These are phyloP conservation scores for Columba guinea DNA, from an alignment of 2,797 vertebrate genomes.

Conservation along the genomic window DNA sequence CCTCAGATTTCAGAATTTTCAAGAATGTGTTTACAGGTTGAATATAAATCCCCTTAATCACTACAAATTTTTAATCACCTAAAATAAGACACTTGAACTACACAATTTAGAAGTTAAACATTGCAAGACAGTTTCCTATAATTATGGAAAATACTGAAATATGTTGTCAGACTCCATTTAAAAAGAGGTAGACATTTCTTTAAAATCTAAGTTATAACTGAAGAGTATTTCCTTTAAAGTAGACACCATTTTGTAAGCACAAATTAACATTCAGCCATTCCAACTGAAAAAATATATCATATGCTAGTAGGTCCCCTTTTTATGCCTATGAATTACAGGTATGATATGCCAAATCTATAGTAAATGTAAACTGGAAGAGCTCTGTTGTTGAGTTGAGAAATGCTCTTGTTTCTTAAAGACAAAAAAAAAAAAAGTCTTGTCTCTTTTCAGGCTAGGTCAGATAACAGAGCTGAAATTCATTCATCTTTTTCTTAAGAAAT, in stretches of 20 bases:
- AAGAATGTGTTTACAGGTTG: not conserved
- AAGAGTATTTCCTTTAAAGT: not conserved
- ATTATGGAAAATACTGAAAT: not conserved
- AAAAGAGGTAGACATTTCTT: not conserved
- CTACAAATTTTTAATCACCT: not conserved
- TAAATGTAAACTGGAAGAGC: not conserved
- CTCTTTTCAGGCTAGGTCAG: not conserved
- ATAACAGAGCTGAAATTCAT: not conserved
- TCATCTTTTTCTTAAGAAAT: not conserved
- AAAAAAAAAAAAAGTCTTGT: not conserved
- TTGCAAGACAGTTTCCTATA: not conserved
- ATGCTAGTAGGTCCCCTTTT: not conserved
- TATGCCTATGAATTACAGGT: not conserved
- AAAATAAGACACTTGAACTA: not conserved
- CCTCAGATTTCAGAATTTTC: not conserved
- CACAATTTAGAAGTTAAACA: not conserved
- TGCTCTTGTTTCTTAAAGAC: not conserved
- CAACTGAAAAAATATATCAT: not conserved
- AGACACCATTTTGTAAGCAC: not conserved
- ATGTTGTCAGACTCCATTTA: not conserved
- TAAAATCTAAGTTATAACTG: not conserved
- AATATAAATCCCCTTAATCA: not conserved
- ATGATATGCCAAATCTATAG: not conserved
- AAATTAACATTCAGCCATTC: not conserved
- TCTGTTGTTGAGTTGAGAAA: not conserved